A percentile compares a stretch with the other conserved stretches of the same genome.
phyloP scores from a whole-genome alignment of 2,113 vertebrate genomes.

The Acrocephalus kingi region DNA sequence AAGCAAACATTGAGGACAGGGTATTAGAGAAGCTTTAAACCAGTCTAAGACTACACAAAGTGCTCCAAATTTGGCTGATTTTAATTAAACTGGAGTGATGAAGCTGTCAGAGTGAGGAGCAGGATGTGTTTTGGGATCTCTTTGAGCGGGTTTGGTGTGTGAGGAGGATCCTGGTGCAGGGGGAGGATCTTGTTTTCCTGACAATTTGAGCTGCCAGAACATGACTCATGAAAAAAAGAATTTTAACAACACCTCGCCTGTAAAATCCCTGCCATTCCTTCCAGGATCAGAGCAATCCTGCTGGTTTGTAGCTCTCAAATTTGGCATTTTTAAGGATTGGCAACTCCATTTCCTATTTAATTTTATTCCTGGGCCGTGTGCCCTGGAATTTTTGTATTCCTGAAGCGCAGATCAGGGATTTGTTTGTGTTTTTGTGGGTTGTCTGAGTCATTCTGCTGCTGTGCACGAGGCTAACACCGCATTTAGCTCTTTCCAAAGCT shows the following conservation, averaged over 20 bases:
- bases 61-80: not conserved
- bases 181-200: no score
- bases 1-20: not conserved
- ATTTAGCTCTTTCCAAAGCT: not conserved
- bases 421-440: not conserved
- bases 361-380: no score
- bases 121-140: not conserved
- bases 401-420: not conserved
- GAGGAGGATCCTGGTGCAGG: not conserved
- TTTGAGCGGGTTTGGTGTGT: not conserved
- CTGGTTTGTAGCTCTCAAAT: not conserved
- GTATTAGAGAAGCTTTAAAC: not conserved
- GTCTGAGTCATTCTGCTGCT: not conserved
- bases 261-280: not conserved
- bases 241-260: not conserved
- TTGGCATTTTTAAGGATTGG: not conserved
- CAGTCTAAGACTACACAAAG: not conserved
- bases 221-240: not conserved
- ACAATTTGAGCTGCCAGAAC: not conserved
- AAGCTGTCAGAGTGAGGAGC: not conserved
- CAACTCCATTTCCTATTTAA: not conserved
- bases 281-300: fast-evolving
- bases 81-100: not conserved
- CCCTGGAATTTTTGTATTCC: not conserved
- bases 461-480: not conserved